Base-by-base conservation (phyloP, 2,888 invertebrate genomes). In the Eupeodes latifasciatus region DNA sequence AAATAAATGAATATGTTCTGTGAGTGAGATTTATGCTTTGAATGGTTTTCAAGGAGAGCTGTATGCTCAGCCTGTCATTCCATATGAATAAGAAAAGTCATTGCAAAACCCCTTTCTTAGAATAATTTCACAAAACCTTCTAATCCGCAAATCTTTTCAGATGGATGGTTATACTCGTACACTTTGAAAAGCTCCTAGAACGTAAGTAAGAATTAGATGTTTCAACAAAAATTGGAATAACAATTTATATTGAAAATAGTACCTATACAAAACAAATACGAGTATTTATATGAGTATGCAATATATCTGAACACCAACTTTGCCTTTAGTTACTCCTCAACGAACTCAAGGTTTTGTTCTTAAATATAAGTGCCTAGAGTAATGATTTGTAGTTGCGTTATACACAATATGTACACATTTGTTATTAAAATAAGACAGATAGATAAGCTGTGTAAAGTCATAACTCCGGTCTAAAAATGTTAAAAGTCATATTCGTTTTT, bases 41-140 rank as follows among this genome's bases (percentile, higher is more conserved):
- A 69, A 55, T 75, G 51, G 78, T 78, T 69, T 55, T 53, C 36
- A 72, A n/a, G 62, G 49, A 69, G 49, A 69, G 36, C 36, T n/a
- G 19, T 69, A 2, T 51, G 34, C 11, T 53, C 0, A 16, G 53
- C 10, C 9, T 74, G 53, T 27, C 47, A 27, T 47, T 64, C 47
- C 7, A 64, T 74, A 34, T 71, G 67, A 49, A 61, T 71, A 61
- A 47, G 74, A 49, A 79, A 75, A 57, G 34, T 61, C 67, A 75
- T 79, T 49, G 69, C 44, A 59, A 83, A 75, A 79, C 75, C 75
- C 75, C 71, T 79, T 79, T 79, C 71, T 71, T 64, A 51, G 59
- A 86, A 83, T 83, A 64, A 86, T 86, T 83, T 75, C 59, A 11
- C 49, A 83, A 79, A 83, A 79, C 79, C 79, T 79, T 75, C 82